Conservation (phyloP, 2,113 vertebrate genomes). For the Cromileptes altivelis region DNA sequence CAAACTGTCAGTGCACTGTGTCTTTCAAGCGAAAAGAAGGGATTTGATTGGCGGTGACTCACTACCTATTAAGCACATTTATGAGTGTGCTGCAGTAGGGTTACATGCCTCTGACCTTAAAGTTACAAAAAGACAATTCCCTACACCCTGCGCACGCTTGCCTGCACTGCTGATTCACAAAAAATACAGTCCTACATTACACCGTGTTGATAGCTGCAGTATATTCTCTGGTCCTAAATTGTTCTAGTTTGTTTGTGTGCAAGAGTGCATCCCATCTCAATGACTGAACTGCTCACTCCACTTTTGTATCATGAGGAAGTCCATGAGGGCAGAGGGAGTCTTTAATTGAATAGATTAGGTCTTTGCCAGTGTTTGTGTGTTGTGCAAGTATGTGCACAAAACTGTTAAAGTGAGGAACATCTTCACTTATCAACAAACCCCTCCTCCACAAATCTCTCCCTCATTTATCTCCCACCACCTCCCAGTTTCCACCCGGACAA, state of each 20-base stretch:
- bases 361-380: slow-evolving; percentile 44
- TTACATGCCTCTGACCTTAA: slow-evolving; percentile 35
- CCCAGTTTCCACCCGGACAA: slow-evolving; percentile 32
- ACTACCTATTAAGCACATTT: slow-evolving; percentile 41
- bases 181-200: slow-evolving; percentile 52
- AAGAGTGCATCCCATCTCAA: slow-evolving; percentile 12
- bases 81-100: slow-evolving; percentile 33
- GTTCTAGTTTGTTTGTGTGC: slow-evolving; percentile 43
- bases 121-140: slow-evolving; percentile 34
- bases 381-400: slow-evolving; percentile 24
- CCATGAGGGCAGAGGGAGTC: slow-evolving; percentile 37
- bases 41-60: slow-evolving; percentile 46
- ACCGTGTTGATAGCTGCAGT: slow-evolving; percentile 52
- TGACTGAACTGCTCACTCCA: slow-evolving; percentile 32
- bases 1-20: slow-evolving; percentile 10
- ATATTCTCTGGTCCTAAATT: slow-evolving; percentile 44
- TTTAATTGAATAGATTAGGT: slow-evolving; percentile 69
- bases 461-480: slow-evolving; percentile 51
- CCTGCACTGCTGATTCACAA: slow-evolving; percentile 49
- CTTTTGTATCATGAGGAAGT: slow-evolving; percentile 32
- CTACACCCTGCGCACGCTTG: neutral
- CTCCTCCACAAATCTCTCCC: slow-evolving; percentile 27
- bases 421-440: slow-evolving; percentile 15
- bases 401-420: slow-evolving; percentile 28
- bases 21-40: slow-evolving; percentile 15